Conservation (phyloP, 1,140 invertebrate genomes). For the Bombus waltoni region DNA sequence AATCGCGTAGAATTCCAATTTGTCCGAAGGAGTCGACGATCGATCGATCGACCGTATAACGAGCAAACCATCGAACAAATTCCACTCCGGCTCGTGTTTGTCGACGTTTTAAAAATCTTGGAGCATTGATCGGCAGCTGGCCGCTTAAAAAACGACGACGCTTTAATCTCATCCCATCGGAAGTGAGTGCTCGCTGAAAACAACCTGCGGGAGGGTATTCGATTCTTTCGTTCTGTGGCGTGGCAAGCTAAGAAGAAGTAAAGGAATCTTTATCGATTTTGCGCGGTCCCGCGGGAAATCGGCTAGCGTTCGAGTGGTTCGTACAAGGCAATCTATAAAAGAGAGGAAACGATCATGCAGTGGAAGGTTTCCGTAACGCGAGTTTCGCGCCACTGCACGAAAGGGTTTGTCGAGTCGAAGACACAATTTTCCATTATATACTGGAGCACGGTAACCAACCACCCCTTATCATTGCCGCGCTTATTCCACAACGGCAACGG, state of each 20-base stretch:
- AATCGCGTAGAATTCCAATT: background rate
- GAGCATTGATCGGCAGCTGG: conserved; percentile 1
- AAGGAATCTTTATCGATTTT: conserved; percentile 58
- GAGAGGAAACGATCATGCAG: background rate
- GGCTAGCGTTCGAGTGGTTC: conserved; percentile 47
- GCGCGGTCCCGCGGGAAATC: conserved; percentile 62
- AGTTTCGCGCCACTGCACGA: conserved; percentile 1
- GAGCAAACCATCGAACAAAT: background rate
- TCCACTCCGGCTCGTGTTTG: conserved; percentile 40
- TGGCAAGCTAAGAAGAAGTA: conserved; percentile 38
- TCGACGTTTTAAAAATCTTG: conserved; percentile 37
- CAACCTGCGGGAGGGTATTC: background rate
- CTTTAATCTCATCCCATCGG: conserved; percentile 54
- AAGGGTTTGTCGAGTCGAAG: conserved; percentile 19
- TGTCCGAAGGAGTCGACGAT: background rate
- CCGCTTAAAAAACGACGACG: conserved; percentile 17
- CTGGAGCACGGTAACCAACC: conserved; percentile 44
- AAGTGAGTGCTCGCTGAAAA: background rate
- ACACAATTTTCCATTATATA: conserved; percentile 74
- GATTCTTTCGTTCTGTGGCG: background rate
- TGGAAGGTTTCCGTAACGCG: conserved; percentile 61
- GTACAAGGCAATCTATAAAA: conserved; percentile 35
- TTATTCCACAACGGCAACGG: conserved; percentile 60
- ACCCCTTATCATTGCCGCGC: conserved; percentile 71
- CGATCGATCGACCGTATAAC: background rate